Conservation (phyloP, 2,113 vertebrate species). For the Sinocyclocheilus anshuiensis region DNA sequence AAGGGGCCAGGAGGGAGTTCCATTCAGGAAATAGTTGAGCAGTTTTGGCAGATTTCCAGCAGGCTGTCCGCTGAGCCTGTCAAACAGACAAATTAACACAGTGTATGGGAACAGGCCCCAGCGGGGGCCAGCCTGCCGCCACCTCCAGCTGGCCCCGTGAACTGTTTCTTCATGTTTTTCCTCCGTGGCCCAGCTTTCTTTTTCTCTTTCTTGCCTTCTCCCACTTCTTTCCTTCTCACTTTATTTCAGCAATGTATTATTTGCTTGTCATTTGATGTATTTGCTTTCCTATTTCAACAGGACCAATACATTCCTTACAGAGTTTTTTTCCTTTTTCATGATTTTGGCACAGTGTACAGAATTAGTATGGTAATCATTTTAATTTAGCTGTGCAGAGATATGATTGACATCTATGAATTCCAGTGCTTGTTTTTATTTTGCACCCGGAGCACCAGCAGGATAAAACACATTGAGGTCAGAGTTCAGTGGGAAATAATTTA, state of each 20-base stretch:
- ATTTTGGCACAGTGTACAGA: neutral
- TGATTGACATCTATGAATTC: neutral
- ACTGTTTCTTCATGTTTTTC: slow-evolving; percentile 61
- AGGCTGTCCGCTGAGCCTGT: slow-evolving; percentile 61
- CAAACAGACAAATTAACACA: slow-evolving; percentile 71
- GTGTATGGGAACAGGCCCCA: slow-evolving; percentile 65
- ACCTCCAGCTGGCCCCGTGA: slow-evolving; percentile 66
- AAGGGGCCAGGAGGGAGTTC: slow-evolving; percentile 50
- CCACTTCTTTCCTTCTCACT: slow-evolving; percentile 20
- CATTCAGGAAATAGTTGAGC: slow-evolving; percentile 63
- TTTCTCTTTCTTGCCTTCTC: slow-evolving; percentile 3
- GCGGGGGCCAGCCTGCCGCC: slow-evolving; percentile 63
- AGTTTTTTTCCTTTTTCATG: neutral
- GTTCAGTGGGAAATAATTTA: slow-evolving; percentile 62
- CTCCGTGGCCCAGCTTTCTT: slow-evolving; percentile 32
- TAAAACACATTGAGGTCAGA: slow-evolving; percentile 61
- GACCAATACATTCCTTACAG: neutral
- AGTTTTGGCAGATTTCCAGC: slow-evolving; percentile 63
- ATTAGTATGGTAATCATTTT: slow-evolving; percentile 7
- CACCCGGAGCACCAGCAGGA: slow-evolving; percentile 58
- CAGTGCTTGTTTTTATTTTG: slow-evolving; percentile 27
- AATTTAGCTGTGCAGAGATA: neutral
- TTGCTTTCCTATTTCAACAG: slow-evolving; percentile 7
- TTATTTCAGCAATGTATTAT: slow-evolving; percentile 21
- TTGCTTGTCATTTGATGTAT: neutral